Conservation (phyloP, 1,140 invertebrate species). For the Pogonus chalceus region DNA sequence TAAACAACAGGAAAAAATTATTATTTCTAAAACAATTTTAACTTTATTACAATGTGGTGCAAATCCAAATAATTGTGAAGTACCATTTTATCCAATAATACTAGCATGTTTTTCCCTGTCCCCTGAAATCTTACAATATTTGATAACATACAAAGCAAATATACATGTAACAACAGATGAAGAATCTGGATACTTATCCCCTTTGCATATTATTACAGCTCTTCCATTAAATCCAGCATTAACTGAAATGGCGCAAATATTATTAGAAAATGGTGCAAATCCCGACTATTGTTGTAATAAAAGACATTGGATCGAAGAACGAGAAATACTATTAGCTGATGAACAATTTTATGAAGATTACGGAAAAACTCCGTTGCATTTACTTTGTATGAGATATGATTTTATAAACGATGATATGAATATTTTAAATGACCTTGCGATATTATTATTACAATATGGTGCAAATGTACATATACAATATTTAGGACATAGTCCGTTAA, state of each 20-base stretch:
- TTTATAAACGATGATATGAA: conserved; percentile 17
- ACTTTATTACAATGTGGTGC: conserved; percentile 36
- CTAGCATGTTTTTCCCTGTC: conserved; percentile 34
- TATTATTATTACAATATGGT: conserved; percentile 17
- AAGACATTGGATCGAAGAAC: conserved; percentile 22
- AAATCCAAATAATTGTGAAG: conserved; percentile 33
- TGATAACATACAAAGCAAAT: conserved; percentile 34
- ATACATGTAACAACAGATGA: conserved; percentile 31
- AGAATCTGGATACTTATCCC: conserved; percentile 26
- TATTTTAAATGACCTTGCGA: conserved; percentile 14
- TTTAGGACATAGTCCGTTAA: conserved; percentile 26
- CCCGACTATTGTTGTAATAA: conserved; percentile 23
- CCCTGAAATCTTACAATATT: conserved; percentile 29
- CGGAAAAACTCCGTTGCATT: conserved; percentile 28
- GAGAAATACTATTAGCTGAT: conserved; percentile 15
- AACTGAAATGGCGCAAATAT: conserved; percentile 28
- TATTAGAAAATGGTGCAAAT: conserved; percentile 35
- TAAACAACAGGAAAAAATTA: conserved; percentile 14
- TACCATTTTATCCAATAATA: conserved; percentile 37
- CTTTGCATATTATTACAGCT: conserved; percentile 36
- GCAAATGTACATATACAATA: conserved; percentile 18
- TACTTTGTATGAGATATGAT: conserved; percentile 25
- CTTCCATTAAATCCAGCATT: conserved; percentile 28
- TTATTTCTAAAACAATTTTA: conserved; percentile 32
- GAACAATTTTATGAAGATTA: conserved; percentile 13